Conservation (phyloP, 2,888 invertebrate species). For the Globia sparganii region DNA sequence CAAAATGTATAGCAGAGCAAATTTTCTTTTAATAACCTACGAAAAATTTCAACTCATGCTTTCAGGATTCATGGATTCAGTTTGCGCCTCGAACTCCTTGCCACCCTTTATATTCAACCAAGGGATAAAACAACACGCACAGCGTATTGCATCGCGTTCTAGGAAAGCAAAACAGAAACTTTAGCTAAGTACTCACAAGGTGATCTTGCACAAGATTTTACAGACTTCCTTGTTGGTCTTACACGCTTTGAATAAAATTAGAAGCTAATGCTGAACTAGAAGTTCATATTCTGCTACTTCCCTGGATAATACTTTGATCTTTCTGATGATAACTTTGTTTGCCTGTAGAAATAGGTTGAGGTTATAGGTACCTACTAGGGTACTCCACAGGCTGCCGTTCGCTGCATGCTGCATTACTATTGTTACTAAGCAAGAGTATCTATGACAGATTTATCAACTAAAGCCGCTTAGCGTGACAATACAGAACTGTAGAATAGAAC, state of each 20-base stretch:
- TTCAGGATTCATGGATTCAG: neutral
- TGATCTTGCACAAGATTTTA: constrained; percentile 8
- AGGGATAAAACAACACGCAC: neutral
- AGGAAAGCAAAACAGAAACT: constrained; percentile 25
- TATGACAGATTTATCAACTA: neutral
- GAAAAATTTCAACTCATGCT: neutral
- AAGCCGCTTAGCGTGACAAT: neutral
- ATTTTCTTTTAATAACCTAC: neutral
- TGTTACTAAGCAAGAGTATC: neutral
- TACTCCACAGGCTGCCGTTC: too few species aligned
- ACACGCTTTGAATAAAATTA: constrained; percentile 19
- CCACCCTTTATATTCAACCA: neutral
- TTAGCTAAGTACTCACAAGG: constrained; percentile 10
- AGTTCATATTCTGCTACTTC: neutral
- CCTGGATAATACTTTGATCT: neutral
- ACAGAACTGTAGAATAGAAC: neutral
- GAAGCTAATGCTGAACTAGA: constrained; percentile 6
- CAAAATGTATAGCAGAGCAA: neutral
- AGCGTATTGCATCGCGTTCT: neutral
- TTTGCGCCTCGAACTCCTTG: neutral
- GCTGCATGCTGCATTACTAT: neutral
- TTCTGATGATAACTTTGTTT: neutral
- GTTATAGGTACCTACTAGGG: neutral
- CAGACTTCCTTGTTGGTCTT: constrained; percentile 5
- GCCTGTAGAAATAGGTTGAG: neutral